Evolutionary conservation across 2,888 invertebrate species (phyloP).

Genomic region (Diarsia mendica): DNA sequence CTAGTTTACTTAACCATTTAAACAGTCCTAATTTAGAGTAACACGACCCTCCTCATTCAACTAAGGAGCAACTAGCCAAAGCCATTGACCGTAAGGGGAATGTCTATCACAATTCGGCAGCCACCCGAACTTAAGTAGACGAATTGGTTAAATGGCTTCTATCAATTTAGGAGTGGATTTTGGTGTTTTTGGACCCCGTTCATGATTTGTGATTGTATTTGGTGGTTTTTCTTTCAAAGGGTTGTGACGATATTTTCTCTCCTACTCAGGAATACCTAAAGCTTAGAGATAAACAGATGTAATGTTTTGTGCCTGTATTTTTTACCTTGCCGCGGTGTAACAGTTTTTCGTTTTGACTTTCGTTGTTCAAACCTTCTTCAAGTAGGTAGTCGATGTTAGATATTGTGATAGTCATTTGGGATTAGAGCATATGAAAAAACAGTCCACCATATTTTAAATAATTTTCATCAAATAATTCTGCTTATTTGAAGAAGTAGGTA

Average conservation of each 20-base stretch:
- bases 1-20: slow-evolving; percentile 16
- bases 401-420: background rate
- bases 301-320: background rate
- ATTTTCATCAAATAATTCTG: background rate
- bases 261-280: background rate
- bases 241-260: background rate
- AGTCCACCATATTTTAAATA: background rate
- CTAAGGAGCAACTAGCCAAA: slow-evolving; percentile 30
- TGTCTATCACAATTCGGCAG: slow-evolving; percentile 76
- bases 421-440: background rate
- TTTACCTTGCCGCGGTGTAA: background rate
- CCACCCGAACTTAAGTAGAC: slow-evolving; percentile 72
- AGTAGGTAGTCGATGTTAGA: background rate
- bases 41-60: slow-evolving; percentile 29
- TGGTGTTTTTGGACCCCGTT: slow-evolving; percentile 17
- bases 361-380: background rate
- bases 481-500: too few relatives aligned
- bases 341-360: background rate
- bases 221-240: background rate
- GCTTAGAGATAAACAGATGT: background rate
- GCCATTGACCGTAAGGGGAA: slow-evolving; percentile 76
- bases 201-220: background rate
- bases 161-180: slow-evolving; percentile 56
- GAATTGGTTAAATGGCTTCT: slow-evolving; percentile 79
- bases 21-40: slow-evolving; percentile 36